Evolutionary conservation across 92 coral and sea anemone genomes (phyloP), one percentile per base, ranked within the genome.

Genomic region (Ricordea florida): DNA sequence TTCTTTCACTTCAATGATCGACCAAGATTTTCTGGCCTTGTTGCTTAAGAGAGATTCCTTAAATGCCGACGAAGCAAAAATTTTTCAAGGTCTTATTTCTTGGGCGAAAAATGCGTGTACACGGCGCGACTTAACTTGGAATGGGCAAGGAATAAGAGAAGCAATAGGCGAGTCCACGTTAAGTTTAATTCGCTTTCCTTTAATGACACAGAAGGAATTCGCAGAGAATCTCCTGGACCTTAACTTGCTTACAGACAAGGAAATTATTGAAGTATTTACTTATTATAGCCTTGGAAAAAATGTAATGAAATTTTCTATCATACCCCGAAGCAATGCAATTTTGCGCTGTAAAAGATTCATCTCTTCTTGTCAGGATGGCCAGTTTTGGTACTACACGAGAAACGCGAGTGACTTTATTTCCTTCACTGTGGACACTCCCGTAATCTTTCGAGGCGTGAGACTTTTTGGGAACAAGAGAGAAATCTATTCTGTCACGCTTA

Each of bases 131-230:
- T 6, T 31, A 5, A n/a, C 32, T 3, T 27, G 2, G 22, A 66
- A 7, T 48, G 74, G 74, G 0, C 31, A 48, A 28, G 44, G 3
- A 10, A 66, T 32, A 48, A 30, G 74, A 22, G 3, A 3, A 2
- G 46, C 23, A 16, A 66, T 66, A 0, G 74, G 60, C 0, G 74
- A 66, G 13, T 3, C 1, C 0, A 33, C 24, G 31, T 13, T 47
- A 35, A 23, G 15, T 5, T 34, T 20, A 1, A 32, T 66, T 14
- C 74, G 74, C 15, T 66, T 66, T 33, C 59, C 74, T 1, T 3
- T 66, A 33, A 66, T 66, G 74, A 4, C 60, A 2, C 45, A 66
- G 16, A 13, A 34, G 5, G 60, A 66, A 66, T 66, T 47, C 10
- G 59, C 74, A 10, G 29, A 31, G 1, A 21, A 66, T 0, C 58